A percentile compares a stretch with the other conserved stretches of the same genome.
phyloP scores from a whole-genome alignment of 1,140 invertebrate species.

The Drosophila nasuta region DNA sequence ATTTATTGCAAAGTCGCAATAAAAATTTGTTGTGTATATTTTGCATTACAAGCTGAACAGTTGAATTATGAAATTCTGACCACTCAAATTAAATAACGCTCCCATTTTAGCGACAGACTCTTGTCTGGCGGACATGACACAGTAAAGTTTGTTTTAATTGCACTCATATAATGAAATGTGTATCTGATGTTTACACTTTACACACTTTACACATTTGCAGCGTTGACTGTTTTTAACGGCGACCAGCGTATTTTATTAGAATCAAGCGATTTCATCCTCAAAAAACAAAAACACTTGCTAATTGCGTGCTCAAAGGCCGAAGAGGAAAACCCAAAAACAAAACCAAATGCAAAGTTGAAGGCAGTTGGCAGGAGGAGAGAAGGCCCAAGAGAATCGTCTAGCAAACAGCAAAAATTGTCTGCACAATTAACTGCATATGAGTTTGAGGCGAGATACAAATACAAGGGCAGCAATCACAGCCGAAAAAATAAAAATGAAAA shows the following conservation, averaged over 20 bases:
- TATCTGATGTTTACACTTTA: slow-evolving; percentile 39
- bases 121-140: slow-evolving; percentile 62
- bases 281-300: slow-evolving; percentile 42
- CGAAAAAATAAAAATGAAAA: slow-evolving; percentile 5
- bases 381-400: slow-evolving; percentile 29
- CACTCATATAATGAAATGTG: slow-evolving; percentile 58
- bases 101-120: slow-evolving; percentile 54
- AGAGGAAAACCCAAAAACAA: no score
- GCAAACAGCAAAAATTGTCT: slow-evolving; percentile 7
- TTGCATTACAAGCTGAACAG: neutral
- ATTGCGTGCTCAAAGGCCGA: slow-evolving; percentile 43
- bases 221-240: no score
- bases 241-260: slow-evolving; percentile 43
- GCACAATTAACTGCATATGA: slow-evolving; percentile 45
- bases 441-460: slow-evolving; percentile 36
- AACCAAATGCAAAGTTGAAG: neutral
- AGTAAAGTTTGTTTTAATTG: slow-evolving; percentile 71
- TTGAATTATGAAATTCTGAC: slow-evolving; percentile 54
- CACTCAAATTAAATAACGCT: slow-evolving; percentile 64
- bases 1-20: slow-evolving; percentile 1
- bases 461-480: slow-evolving; percentile 57
- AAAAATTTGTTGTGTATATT: neutral
- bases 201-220: neutral
- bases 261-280: slow-evolving; percentile 52
- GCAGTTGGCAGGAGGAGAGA: slow-evolving; percentile 2